phyloP scores from a whole-genome alignment of 2,113 vertebrate species.

The Ochotona curzoniae region DNA sequence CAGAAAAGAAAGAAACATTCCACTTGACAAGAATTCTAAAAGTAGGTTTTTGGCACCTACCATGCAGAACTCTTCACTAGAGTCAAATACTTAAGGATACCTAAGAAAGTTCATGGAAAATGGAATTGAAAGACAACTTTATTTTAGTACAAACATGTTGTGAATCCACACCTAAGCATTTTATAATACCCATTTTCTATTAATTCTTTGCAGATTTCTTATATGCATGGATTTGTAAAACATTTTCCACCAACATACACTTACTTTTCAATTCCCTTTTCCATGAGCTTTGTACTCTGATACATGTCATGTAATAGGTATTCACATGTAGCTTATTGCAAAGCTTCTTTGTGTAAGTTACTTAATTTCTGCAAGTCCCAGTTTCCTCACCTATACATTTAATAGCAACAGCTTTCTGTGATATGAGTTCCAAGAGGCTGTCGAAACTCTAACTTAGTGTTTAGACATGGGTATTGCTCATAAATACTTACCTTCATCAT shows the following conservation, averaged over 20 bases:
- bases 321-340: not conserved
- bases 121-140: too few species aligned
- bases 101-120: too few species aligned
- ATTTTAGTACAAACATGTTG: too few species aligned
- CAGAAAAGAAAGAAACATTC: not conserved
- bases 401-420: not conserved
- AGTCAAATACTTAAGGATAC: not conserved
- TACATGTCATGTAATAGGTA: not conserved
- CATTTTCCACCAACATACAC: too few species aligned
- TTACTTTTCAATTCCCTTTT: too few species aligned
- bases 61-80: not conserved
- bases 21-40: not conserved
- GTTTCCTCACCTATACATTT: not conserved
- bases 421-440: not conserved
- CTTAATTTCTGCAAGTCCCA: not conserved
- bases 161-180: too few species aligned
- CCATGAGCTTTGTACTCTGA: too few species aligned
- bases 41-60: not conserved
- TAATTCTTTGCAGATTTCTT: too few species aligned
- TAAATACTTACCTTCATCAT: not conserved
- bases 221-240: too few species aligned
- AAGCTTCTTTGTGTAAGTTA: not conserved
- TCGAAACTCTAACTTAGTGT: not conserved
- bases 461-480: not conserved
- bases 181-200: too few species aligned